A percentile compares a stretch with the other conserved stretches of the same genome.
Conservation (phyloP, 2,888 invertebrate genomes). For the Thecophora atra region DNA sequence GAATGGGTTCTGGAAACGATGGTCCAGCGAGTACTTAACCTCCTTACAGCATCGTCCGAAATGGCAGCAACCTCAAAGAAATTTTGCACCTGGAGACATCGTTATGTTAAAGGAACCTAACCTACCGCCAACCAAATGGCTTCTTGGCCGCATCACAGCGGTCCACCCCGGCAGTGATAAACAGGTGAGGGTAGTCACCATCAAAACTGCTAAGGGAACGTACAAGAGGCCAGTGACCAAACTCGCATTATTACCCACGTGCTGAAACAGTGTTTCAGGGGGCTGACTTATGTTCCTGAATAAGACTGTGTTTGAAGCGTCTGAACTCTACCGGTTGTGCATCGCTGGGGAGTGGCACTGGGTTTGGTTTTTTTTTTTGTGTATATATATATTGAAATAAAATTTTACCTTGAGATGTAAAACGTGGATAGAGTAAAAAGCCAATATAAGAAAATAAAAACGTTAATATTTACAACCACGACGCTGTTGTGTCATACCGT, state of each 20-base stretch:
- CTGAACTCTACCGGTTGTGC: no score
- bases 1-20: slow-evolving; percentile 43
- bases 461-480: no score
- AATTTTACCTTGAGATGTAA: no score
- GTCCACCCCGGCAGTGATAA: slow-evolving; percentile 41
- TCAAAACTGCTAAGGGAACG: background rate
- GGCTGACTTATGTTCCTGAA: no score
- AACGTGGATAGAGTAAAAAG: no score
- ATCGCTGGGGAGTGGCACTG: no score
- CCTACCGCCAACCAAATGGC: background rate
- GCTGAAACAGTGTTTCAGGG: no score
- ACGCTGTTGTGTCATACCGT: no score
- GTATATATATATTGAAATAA: no score
- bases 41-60: slow-evolving; percentile 36
- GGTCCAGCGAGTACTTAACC: slow-evolving; percentile 33
- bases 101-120: slow-evolving; percentile 30
- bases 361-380: no score
- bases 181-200: slow-evolving; percentile 31
- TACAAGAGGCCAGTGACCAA: background rate
- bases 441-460: no score
- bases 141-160: slow-evolving; percentile 35
- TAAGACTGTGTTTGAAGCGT: no score
- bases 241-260: background rate
- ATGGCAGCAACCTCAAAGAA: slow-evolving; percentile 10
- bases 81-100: slow-evolving; percentile 1